These are phyloP conservation scores for Acleris sparsana DNA, from an alignment of 2,888 invertebrate species.

Conservation along the genomic window DNA sequence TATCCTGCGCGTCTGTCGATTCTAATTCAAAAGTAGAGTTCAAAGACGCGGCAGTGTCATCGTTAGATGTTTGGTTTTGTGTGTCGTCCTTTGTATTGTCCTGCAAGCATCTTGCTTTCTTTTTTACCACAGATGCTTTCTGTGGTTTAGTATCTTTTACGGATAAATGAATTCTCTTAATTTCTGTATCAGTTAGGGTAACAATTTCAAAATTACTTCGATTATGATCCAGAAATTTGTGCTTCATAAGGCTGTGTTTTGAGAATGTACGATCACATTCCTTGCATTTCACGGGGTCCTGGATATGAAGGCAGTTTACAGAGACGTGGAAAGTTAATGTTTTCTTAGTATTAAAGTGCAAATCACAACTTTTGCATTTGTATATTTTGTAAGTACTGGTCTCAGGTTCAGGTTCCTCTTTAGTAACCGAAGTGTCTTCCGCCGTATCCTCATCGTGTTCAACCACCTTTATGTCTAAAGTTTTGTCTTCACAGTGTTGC, in stretches of 20 bases:
- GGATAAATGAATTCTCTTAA: background rate
- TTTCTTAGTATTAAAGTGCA: slow-evolving; percentile 5
- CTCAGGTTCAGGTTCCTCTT: background rate
- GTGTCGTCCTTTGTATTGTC: slow-evolving; percentile 14
- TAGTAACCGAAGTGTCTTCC: background rate
- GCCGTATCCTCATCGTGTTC: background rate
- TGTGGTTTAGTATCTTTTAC: no score
- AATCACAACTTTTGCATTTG: slow-evolving; percentile 15
- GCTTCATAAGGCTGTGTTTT: slow-evolving; percentile 1
- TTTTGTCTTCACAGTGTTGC: slow-evolving; percentile 1
- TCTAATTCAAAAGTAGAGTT: slow-evolving; percentile 6
- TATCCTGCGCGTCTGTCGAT: background rate
- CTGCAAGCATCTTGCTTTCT: background rate
- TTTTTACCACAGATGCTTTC: no score
- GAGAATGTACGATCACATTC: slow-evolving; percentile 38
- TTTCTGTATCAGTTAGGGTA: background rate
- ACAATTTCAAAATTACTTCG: background rate
- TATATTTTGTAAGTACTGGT: slow-evolving; percentile 5
- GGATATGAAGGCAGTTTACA: background rate
- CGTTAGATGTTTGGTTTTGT: slow-evolving; percentile 39
- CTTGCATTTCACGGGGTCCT: slow-evolving; percentile 34
- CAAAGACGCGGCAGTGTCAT: slow-evolving; percentile 10
- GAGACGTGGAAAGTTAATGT: background rate
- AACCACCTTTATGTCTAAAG: slow-evolving; percentile 5
- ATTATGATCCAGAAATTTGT: slow-evolving; percentile 21